Percentiles rank a stretch among this genome's conserved stretches.
Evolutionary conservation across 2,113 vertebrate genomes (phyloP).

Genomic region (Megaleporinus macrocephalus): DNA sequence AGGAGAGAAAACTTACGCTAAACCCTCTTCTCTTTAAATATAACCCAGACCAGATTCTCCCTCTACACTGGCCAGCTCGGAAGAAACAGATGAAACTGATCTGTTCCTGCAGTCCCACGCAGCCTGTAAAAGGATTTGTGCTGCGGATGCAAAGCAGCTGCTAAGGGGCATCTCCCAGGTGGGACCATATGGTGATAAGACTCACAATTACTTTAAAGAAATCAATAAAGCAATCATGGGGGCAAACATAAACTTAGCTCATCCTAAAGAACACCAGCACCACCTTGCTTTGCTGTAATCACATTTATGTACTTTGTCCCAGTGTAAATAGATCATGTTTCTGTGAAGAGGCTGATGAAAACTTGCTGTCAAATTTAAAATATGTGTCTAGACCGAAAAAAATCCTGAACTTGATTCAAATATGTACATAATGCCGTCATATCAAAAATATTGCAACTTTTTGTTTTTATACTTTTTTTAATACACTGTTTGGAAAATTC

Average conservation of each 20-base stretch:
- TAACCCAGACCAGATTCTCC: neutral
- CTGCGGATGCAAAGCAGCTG: conserved; percentile 20
- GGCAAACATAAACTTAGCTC: conserved; percentile 13
- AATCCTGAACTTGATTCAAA: too few species aligned
- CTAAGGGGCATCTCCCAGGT: conserved; percentile 16
- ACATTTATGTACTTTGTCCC: conserved; percentile 7
- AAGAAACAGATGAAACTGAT: neutral
- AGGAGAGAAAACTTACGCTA: neutral
- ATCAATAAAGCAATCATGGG: conserved; percentile 40
- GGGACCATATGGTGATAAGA: conserved; percentile 21
- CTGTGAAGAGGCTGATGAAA: neutral
- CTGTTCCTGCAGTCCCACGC: neutral
- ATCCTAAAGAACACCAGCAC: neutral
- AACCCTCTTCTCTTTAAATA: neutral
- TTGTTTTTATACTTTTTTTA: too few species aligned
- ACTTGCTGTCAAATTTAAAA: too few species aligned
- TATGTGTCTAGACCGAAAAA: too few species aligned
- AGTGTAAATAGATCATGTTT: neutral
- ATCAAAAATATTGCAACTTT: too few species aligned
- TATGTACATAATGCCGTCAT: too few species aligned
- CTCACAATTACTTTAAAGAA: conserved; percentile 25
- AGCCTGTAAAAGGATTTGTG: conserved; percentile 1
- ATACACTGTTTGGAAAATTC: too few species aligned
- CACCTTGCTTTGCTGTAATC: neutral
- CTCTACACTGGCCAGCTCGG: neutral